A percentile compares a stretch with the other conserved stretches of the same genome.
Evolutionary conservation across 2,113 vertebrate species (phyloP).

Genomic region (Cottus gobio): DNA sequence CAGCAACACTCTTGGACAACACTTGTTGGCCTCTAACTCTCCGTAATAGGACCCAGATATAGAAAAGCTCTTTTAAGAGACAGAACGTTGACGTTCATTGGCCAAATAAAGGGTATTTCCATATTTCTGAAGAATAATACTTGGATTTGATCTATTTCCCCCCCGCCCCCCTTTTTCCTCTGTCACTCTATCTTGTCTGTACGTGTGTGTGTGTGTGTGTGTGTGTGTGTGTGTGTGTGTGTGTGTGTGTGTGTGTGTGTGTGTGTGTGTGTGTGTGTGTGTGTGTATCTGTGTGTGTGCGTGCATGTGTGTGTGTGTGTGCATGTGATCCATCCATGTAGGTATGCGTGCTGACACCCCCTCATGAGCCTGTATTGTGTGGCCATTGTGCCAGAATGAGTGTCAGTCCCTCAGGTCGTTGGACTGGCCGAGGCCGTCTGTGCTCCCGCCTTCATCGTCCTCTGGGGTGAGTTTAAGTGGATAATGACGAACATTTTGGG

Average conservation of each 20-base stretch:
- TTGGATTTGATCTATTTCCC: background rate
- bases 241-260: background rate
- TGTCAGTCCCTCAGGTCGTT: conserved; percentile 18
- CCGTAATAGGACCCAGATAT: conserved; percentile 34
- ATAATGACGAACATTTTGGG: conserved; percentile 43
- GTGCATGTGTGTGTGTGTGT: no score
- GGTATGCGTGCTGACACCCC: background rate
- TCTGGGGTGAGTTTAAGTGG: conserved; percentile 26
- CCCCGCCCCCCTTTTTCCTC: background rate
- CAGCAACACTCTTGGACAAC: conserved; percentile 38
- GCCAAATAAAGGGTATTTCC: conserved; percentile 16
- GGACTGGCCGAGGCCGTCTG: conserved; percentile 21
- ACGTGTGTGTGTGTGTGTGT: background rate
- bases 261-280: background rate
- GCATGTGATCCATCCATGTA: background rate
- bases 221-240: background rate
- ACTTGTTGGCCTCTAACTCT: conserved; percentile 35
- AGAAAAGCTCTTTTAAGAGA: conserved; percentile 23
- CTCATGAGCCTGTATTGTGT: conserved; percentile 1
- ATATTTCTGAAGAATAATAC: conserved; percentile 16
- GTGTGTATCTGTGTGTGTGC: no score
- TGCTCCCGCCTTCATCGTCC: background rate
- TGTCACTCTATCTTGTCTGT: background rate
- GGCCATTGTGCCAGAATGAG: conserved; percentile 23
- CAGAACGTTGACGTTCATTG: background rate